phyloP scores from a whole-genome alignment of 2,888 invertebrate species.

The Dastarcus helophoroides region DNA sequence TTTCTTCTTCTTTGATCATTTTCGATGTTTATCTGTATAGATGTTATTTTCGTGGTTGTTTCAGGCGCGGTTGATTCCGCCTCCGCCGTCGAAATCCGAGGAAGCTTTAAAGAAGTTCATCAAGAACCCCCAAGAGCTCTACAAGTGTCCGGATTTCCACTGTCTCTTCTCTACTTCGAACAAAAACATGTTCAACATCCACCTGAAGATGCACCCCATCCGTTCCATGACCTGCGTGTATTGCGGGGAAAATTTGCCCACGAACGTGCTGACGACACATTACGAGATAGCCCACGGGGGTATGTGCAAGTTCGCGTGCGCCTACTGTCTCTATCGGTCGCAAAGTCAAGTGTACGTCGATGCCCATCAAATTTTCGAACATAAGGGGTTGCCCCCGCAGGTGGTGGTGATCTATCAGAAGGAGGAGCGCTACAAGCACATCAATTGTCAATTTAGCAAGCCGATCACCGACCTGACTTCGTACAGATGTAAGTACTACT shows the following conservation, averaged over 20 bases:
- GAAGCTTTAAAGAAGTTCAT: slow-evolving; percentile 29
- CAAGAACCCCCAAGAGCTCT: slow-evolving; percentile 32
- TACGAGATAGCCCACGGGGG: slow-evolving; percentile 49
- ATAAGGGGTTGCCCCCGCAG: no score
- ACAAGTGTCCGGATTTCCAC: slow-evolving; percentile 44
- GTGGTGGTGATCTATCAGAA: no score
- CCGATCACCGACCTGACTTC: no score
- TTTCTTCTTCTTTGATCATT: no score
- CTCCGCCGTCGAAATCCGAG: slow-evolving; percentile 17
- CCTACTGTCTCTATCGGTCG: slow-evolving; percentile 57
- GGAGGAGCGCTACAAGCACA: no score
- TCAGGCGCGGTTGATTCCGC: slow-evolving; percentile 4
- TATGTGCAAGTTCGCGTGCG: slow-evolving; percentile 49
- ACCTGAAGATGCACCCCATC: slow-evolving; percentile 32
- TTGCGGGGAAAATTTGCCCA: slow-evolving; percentile 37
- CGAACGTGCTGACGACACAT: slow-evolving; percentile 38
- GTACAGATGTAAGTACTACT: no score
- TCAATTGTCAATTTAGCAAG: no score
- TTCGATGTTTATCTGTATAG: no score
- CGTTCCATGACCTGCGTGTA: slow-evolving; percentile 41
- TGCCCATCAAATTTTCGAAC: no score
- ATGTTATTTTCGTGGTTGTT: no score
- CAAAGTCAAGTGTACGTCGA: no score
- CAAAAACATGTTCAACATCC: slow-evolving; percentile 31
- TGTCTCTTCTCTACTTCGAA: slow-evolving; percentile 40